Evolutionary conservation across 2,888 invertebrate genomes (phyloP), one percentile per base, ranked within the genome.

Genomic region (Phorcus lineatus): DNA sequence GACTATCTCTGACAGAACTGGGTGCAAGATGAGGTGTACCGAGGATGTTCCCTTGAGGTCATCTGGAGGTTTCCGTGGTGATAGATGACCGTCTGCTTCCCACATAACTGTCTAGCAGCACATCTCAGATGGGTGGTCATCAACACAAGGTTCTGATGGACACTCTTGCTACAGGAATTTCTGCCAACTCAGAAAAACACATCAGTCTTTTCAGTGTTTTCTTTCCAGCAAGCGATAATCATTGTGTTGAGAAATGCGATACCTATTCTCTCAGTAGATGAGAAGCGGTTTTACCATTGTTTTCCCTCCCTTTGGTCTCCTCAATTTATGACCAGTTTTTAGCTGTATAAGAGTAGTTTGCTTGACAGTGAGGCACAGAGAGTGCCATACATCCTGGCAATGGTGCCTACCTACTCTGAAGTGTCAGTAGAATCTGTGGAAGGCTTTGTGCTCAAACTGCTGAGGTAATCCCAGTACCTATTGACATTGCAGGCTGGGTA

Each of bases 101-200:
- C 62, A 62, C 7, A 28, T 62, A 62, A 28, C 62, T 28, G 62
- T 62, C 62, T 62, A 28, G 28, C 11, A 2, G 28, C 24, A 28
- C 62, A 62, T 62, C 62, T 28, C 24, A 62, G 62, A 24, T 24
- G 62, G 62, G 62, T 62, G 62, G 62, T 62, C 62, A 62, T 62
- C 22, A 62, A 62, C 22, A 62, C 28, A 0, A 28, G 6, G 28
- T 24, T 31, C 28, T 62, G 62, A 62, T 62, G 62, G 62, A 62
- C 62, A 62, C 62, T 62, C 28, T 24, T 28, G 62, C 28, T 62
- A 24, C 22, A 16, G 22, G 28, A 62, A 62, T 62, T 62, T 62
- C 24, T 62, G 62, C 28, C 28, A 17, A 28, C 28, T 24, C 24
- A 22, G 62, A 62, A 24, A 62, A 62, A 62, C 62, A 62, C 28